Base-by-base conservation (phyloP, 2,113 vertebrate genomes). In the Hylia prasina region DNA sequence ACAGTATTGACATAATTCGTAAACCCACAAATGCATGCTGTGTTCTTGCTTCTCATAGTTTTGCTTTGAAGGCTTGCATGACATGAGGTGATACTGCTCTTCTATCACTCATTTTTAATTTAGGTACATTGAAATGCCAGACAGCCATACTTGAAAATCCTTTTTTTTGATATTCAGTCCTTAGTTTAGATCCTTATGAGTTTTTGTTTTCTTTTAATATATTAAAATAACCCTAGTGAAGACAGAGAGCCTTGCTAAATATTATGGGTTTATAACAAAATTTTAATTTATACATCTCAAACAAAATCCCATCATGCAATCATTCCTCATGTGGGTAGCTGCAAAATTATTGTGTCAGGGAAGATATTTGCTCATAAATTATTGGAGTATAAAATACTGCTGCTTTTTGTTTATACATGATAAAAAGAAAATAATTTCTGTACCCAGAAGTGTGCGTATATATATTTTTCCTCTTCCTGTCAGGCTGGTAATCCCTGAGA, bases 321-420 rank as follows among this genome's bases (percentile, higher is more conserved):
- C 68, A 90, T 88, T 96, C 54, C 37, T 72, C 22, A 9, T 66
- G 63, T 92, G 64, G 88, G 35, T 94, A 85, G 40, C 33, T 71
- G 60, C 27, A 96, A 95, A 97, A 94, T 91, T 94, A 82, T 87
- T 90, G 28, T 91, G 71, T 79, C 89, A 86, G 47, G 78, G 73
- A 42, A 97, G 78, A 71, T 48, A 94, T 84, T 87, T 95, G 13
- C 27, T 57, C 57, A 93, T 93, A 97, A 97, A 95, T 87, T 94
- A 95, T 35, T 64, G 3, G 44, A 57, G 13, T 70, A 90, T 72
- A 87, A 95, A 94, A 89, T 87, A 84, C 73, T 64, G 25, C 48
- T 82, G 20, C 25, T 94, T 96, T 95, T 93, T 94, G 83, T 97
- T 96, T 91, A 93, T 90, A 95, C 56, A 66, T 94, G 81, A 94